Evolutionary conservation across 2,888 invertebrate genomes (phyloP), one percentile per base, ranked within the genome.

Genomic region (Anoplius nigerrimus): DNA sequence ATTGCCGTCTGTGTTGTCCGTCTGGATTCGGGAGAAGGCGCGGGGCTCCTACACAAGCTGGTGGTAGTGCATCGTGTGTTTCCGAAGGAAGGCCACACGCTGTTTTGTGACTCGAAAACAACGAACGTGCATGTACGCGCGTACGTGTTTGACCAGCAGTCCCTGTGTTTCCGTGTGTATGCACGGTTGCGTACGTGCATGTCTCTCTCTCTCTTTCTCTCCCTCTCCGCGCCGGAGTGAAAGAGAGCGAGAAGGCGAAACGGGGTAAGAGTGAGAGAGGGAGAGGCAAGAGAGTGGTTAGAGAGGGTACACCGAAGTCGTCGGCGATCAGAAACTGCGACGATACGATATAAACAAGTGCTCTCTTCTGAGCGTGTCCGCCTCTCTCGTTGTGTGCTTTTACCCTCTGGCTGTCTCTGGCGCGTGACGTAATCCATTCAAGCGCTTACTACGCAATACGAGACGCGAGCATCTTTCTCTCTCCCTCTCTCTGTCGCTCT

Each of bases 371-470:
- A 51, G 51, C 57, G 55, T n/a, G 51, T 57, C n/a, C 27, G 34
- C 24, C 51, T 46, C 46, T 15, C 52, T 22, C 53, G 54, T n/a
- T 22, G 62, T 46, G 69, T 65, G 66, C 57, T 74, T 76, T 72
- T 74, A 78, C 76, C 78, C 78, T 74, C 74, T 66, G 55, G 59
- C 63, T 66, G 64, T 67, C 75, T 75, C 66, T 46, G 71, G 46
- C 78, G 78, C 76, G 80, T 85, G 85, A 85, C 85, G 84, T 84
- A 85, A 85, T 84, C 83, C 85, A 85, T 85, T 85, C 85, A 85
- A 84, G 82, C 84, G 79, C 77, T 80, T 83, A 81, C 83, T 85
- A 85, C 84, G 85, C 84, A 84, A 85, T 82, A 85, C 80, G 75
- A 79, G 76, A 81, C 74, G 69, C 71, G 72, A 52, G 20, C 59